Conservation (phyloP, 2,797 vertebrate species). For the Hyperoplus immaculatus region DNA sequence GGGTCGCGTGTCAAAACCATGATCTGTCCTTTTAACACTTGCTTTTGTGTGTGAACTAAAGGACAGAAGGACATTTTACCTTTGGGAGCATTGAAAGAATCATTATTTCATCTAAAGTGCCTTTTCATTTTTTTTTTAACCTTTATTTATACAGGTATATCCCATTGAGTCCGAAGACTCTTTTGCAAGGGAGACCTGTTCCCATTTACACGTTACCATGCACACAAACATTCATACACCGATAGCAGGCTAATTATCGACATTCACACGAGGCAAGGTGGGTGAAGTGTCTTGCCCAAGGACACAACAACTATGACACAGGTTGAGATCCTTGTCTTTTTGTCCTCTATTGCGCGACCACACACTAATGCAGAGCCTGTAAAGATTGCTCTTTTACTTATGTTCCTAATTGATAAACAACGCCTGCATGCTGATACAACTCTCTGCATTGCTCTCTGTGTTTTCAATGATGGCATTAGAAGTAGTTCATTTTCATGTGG, state of each 20-base stretch:
- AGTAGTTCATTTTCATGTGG: neutral
- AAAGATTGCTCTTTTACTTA: neutral
- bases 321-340: conserved; percentile 2
- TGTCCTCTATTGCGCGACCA: neutral
- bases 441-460: neutral
- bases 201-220: too few relatives aligned
- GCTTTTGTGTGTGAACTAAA: too few relatives aligned
- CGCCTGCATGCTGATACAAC: conserved; percentile 2
- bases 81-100: neutral
- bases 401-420: neutral
- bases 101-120: conserved; percentile 57
- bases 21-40: neutral
- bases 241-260: too few relatives aligned
- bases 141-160: too few relatives aligned
- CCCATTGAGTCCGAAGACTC: too few relatives aligned
- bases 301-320: too few relatives aligned
- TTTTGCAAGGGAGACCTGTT: too few relatives aligned
- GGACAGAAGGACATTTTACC: neutral
- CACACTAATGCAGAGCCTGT: conserved; percentile 26
- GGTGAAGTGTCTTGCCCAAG: too few relatives aligned
- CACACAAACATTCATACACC: too few relatives aligned
- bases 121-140: conserved; percentile 31
- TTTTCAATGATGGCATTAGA: neutral
- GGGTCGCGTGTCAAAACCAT: neutral
- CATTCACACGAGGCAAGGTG: too few relatives aligned